A percentile compares a stretch with the other conserved stretches of the same genome.
phyloP scores from a whole-genome alignment of 2,113 vertebrate genomes.

The Indicator maculatus region DNA sequence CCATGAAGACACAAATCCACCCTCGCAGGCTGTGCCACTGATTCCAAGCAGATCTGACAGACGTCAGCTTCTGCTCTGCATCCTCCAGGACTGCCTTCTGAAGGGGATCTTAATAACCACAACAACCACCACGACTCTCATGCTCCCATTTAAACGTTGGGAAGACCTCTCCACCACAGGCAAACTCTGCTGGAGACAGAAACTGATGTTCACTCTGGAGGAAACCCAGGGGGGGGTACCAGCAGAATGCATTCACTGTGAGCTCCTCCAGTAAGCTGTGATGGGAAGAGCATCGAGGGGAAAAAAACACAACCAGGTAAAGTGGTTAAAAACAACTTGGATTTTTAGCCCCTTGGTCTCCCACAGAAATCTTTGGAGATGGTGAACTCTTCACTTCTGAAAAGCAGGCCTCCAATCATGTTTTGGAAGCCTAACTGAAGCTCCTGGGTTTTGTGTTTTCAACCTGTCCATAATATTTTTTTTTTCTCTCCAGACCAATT shows the following conservation, averaged over 20 bases:
- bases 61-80: neutral
- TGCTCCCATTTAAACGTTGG: slow-evolving; percentile 33
- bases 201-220: neutral
- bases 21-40: neutral
- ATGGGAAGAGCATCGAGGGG: neutral
- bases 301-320: slow-evolving; percentile 10
- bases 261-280: neutral
- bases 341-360: neutral
- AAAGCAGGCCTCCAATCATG: neutral
- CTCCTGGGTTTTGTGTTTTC: neutral
- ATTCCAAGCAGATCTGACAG: neutral
- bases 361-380: neutral
- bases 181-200: neutral
- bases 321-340: slow-evolving; percentile 30
- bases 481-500: neutral
- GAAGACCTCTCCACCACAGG: slow-evolving; percentile 22
- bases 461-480: neutral
- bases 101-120: neutral
- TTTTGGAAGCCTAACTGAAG: neutral
- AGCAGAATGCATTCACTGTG: neutral
- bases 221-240: neutral
- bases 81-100: neutral
- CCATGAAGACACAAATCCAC: neutral
- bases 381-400: neutral
- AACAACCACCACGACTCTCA: neutral